Conservation (phyloP, 2,113 vertebrate genomes). For the Myotis davidii region DNA sequence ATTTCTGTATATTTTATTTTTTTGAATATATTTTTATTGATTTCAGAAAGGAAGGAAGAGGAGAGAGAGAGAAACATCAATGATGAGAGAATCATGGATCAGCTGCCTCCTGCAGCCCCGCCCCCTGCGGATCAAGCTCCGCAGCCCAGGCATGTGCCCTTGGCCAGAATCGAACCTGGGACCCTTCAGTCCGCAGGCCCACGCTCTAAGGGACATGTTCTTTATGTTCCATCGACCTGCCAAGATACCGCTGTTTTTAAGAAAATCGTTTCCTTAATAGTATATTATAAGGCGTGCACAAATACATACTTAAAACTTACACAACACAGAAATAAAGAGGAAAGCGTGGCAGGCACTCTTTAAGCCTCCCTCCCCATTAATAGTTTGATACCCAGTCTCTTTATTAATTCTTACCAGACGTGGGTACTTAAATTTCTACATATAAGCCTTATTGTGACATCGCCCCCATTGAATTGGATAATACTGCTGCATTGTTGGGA, state of each 20-base stretch:
- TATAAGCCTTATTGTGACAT: neutral
- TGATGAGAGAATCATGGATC: too few relatives aligned
- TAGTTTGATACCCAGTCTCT: neutral
- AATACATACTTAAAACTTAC: neutral
- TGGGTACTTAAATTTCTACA: neutral
- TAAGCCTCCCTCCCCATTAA: neutral
- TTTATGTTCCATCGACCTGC: neutral
- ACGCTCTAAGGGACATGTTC: neutral
- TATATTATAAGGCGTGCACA: neutral
- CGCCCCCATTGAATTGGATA: neutral
- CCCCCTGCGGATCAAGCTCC: too few relatives aligned
- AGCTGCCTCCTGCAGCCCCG: too few relatives aligned
- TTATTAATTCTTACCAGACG: neutral
- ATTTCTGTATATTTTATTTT: too few relatives aligned
- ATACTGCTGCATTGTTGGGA: neutral
- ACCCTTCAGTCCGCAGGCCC: too few relatives aligned
- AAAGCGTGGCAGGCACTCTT: neutral
- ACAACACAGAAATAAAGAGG: neutral
- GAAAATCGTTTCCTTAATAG: neutral
- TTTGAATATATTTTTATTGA: too few relatives aligned
- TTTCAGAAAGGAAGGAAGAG: too few relatives aligned
- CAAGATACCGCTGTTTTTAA: neutral
- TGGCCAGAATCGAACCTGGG: too few relatives aligned
- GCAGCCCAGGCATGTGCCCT: too few relatives aligned
- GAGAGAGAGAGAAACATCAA: too few relatives aligned